Evolutionary conservation across 2,797 vertebrate genomes (phyloP).

Genomic region (Otus scops): DNA sequence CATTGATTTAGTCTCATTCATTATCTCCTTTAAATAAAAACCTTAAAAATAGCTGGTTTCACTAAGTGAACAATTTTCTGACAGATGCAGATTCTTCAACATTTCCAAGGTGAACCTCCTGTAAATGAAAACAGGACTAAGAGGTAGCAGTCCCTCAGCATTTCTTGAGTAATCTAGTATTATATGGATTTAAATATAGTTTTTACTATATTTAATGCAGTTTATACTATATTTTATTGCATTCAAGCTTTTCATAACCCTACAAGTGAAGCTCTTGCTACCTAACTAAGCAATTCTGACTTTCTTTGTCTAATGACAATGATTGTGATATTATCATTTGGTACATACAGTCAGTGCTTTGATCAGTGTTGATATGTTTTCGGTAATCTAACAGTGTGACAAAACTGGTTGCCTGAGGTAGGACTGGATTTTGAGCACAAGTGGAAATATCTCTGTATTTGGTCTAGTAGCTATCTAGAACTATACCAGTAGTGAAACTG

Average conservation of each 20-base stretch:
- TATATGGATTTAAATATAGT: neutral
- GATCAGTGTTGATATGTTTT: neutral
- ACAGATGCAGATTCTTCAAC: slow-evolving; percentile 57
- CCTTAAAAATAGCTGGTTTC: slow-evolving; percentile 73
- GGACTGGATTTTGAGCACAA: neutral
- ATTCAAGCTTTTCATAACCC: neutral
- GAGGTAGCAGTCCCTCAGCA: neutral
- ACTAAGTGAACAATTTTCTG: slow-evolving; percentile 75
- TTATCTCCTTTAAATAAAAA: slow-evolving; percentile 76
- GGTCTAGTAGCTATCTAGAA: neutral
- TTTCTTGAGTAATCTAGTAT: neutral
- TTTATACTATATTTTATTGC: neutral
- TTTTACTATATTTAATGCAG: neutral
- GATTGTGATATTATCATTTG: neutral
- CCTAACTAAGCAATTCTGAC: neutral
- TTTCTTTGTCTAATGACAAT: neutral
- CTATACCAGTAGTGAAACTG: neutral
- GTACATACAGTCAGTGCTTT: neutral
- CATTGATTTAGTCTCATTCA: slow-evolving; percentile 75
- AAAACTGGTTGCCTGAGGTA: neutral
- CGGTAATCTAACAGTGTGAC: neutral
- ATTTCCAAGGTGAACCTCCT: slow-evolving; percentile 38
- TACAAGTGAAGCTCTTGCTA: neutral
- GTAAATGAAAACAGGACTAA: slow-evolving; percentile 49
- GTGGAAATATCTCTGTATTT: neutral